Evolutionary conservation across 2,888 invertebrate species (phyloP).

Genomic region (Drosophila nigricruria): DNA sequence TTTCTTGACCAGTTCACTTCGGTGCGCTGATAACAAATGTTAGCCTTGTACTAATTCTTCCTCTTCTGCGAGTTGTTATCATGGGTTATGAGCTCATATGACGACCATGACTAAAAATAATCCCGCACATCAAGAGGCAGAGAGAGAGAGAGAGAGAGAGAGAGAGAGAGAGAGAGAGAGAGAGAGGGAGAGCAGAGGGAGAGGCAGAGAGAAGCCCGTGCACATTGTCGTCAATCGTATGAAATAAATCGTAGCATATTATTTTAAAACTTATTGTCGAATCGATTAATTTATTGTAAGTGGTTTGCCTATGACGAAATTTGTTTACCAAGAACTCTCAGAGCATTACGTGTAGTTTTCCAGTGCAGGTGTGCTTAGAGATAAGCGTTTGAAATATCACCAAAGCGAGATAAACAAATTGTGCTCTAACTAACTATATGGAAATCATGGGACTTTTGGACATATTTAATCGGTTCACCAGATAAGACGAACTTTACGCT

Average conservation of each 20-base stretch:
- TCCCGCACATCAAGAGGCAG: conserved; percentile 6
- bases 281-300: conserved; percentile 69
- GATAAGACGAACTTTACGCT: conserved; percentile 12
- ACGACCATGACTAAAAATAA: conserved; percentile 68
- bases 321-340: conserved; percentile 49
- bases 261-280: conserved; percentile 71
- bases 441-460: conserved; percentile 61
- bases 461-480: conserved; percentile 38
- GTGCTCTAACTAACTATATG: conserved; percentile 34
- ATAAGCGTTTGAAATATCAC: conserved; percentile 27
- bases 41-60: conserved; percentile 27
- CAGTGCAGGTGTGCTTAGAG: conserved; percentile 43
- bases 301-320: conserved; percentile 61
- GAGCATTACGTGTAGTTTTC: conserved; percentile 10
- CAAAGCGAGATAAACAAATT: conserved; percentile 58
- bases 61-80: conserved; percentile 30
- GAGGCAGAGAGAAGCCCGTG: neutral
- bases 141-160: neutral
- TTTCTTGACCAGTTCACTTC: conserved; percentile 62
- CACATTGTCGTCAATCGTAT: conserved; percentile 65
- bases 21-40: conserved; percentile 21
- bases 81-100: conserved; percentile 69
- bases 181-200: neutral
- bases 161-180: neutral
- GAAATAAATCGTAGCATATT: conserved; percentile 62